Evolutionary conservation across 1,140 invertebrate genomes (phyloP), one percentile per base, ranked within the genome.

Genomic region (Aphelenchoides fujianensis): DNA sequence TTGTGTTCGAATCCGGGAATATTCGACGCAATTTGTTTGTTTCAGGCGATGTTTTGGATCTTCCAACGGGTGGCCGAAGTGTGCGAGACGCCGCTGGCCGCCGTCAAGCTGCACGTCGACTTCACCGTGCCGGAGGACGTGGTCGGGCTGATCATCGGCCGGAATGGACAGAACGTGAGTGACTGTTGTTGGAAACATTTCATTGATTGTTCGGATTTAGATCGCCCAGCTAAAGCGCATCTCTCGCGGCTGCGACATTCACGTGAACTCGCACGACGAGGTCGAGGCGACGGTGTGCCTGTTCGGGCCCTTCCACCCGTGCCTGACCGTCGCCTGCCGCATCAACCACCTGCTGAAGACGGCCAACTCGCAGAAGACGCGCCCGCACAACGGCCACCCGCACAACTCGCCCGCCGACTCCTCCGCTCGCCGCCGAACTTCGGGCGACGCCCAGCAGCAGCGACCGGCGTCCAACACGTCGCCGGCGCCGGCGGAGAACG

Each of bases 1-100:
- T 55, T 66, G 7, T 66, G 27, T 52, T 66, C 34, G 19, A 23
- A 59, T 59, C 7, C 67, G n/a, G 5, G 5, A 52, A 66, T 66
- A n/a, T n/a, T n/a, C n/a, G n/a, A n/a, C n/a, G n/a, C n/a, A n/a
- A n/a, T n/a, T n/a, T n/a, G n/a, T n/a, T n/a, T n/a, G n/a, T 7
- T 66, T 52, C 67, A 66, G 62, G 62, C 62, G 5, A 7, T 59
- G 62, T 66, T 66, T 61, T 66, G 62, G 62, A 66, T 66, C 30
- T 66, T 54, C 30, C 62, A 66, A 66, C 62, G 62, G 67, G 62
- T 66, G 3, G 62, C 62, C 62, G 62, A 66, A 59, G 19, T 19
- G 28, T 5, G 19, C 7, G 19, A 19, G 5, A 59, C 55, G 7
- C 34, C 5, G 5, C 7, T 59, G 5, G 5, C 55, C 12, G 5